These are phyloP conservation scores for Synaphobranchus kaupii DNA, from an alignment of 2,797 vertebrate species.

Conservation along the genomic window DNA sequence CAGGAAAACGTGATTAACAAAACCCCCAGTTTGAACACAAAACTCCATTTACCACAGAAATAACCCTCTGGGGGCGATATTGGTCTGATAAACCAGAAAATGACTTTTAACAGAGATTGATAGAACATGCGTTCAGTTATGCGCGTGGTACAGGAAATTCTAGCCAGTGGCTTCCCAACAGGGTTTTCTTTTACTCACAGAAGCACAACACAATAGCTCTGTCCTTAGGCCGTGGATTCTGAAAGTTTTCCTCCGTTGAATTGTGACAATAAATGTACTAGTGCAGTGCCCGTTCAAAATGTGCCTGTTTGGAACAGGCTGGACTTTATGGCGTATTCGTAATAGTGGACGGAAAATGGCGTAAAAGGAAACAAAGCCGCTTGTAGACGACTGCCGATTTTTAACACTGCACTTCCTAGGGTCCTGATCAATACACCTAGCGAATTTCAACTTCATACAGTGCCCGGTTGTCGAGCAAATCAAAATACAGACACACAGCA, in stretches of 20 bases:
- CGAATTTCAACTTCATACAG: too few relatives aligned
- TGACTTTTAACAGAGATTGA: not conserved
- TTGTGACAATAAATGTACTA: not conserved
- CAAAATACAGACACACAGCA: too few relatives aligned
- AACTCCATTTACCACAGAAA: not conserved
- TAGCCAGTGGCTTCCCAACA: not conserved
- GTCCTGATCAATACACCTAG: too few relatives aligned
- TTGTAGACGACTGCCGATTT: too few relatives aligned
- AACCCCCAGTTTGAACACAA: not conserved
- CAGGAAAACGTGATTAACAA: not conserved
- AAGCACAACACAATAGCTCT: not conserved
- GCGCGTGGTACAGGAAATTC: not conserved
- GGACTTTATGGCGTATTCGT: too few relatives aligned
- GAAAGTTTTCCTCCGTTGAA: not conserved
- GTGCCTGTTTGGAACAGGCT: too few relatives aligned
- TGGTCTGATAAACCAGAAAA: not conserved
- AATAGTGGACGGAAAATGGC: too few relatives aligned
- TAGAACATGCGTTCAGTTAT: not conserved
- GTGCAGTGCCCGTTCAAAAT: too few relatives aligned
- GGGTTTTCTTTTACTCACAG: not conserved
- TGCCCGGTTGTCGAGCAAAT: too few relatives aligned
- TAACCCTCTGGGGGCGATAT: not conserved
- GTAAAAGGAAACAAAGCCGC: too few relatives aligned
- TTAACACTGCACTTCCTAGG: too few relatives aligned
- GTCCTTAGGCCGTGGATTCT: not conserved